phyloP scores from a whole-genome alignment of 2,113 vertebrate genomes.

The Chinchilla lanigera region DNA sequence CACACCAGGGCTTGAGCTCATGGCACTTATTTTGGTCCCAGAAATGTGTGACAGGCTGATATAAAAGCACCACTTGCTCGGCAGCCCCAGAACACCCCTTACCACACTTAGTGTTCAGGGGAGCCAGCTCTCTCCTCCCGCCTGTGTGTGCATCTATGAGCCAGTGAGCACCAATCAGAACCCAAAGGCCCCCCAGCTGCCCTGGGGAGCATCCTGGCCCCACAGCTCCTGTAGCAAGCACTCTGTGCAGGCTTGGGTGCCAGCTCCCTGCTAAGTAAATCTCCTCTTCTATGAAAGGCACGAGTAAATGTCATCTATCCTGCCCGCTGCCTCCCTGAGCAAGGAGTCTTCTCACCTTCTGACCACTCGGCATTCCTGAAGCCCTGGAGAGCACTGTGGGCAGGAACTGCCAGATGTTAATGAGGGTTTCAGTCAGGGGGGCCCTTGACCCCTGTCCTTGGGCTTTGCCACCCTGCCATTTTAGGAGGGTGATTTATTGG shows the following conservation, averaged over 20 bases:
- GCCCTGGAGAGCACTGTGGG: not conserved
- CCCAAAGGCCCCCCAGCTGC: not conserved
- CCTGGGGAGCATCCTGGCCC: too few species aligned
- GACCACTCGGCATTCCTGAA: not conserved
- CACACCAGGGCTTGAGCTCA: not conserved
- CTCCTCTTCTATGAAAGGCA: not conserved
- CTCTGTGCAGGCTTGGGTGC: not conserved
- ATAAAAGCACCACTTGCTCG: not conserved
- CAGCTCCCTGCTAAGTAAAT: not conserved
- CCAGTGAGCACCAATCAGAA: rapidly evolving
- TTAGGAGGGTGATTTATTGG: slow-evolving; percentile 61
- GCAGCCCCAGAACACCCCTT: rapidly evolving
- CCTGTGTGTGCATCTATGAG: not conserved
- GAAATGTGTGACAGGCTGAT: not conserved
- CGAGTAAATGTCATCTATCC: not conserved
- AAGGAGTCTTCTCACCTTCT: not conserved
- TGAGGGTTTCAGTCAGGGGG: rapidly evolving
- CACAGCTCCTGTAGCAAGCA: not conserved
- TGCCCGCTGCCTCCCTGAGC: slow-evolving; percentile 37
- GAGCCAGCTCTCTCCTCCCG: too few species aligned
- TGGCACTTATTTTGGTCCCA: not conserved
- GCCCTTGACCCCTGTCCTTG: not conserved
- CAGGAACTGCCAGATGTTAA: not conserved
- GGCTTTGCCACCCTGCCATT: not conserved
- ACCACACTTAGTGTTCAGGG: rapidly evolving